phyloP scores from a whole-genome alignment of 2,113 vertebrate species.

The Prochilodus magdalenae region DNA sequence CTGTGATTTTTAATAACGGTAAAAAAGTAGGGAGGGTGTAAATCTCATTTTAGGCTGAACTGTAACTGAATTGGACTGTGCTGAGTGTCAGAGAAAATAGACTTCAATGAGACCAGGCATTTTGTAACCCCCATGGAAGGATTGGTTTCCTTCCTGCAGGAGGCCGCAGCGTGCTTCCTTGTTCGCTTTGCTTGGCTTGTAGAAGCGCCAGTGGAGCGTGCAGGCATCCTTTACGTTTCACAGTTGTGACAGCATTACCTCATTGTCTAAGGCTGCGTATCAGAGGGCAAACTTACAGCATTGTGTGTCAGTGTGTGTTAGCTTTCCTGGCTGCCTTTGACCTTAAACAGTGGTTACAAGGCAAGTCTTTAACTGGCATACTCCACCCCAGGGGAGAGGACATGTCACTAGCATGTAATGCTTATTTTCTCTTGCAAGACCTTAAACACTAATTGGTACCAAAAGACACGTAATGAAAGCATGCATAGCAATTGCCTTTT shows the following conservation, averaged over 20 bases:
- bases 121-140: background rate
- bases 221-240: background rate
- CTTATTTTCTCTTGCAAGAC: background rate
- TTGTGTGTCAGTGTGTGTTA: constrained; percentile 10
- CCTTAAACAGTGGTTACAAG: background rate
- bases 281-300: background rate
- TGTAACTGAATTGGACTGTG: background rate
- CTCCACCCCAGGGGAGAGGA: background rate
- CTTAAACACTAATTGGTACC: background rate
- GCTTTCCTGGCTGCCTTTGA: background rate
- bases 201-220: background rate
- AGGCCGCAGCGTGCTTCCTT: background rate
- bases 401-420: background rate
- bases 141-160: background rate
- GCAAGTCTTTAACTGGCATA: constrained; percentile 12
- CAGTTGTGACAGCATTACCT: constrained; percentile 40
- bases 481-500: background rate
- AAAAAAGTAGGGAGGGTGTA: no score
- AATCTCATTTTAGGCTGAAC: background rate
- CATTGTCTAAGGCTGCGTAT: constrained; percentile 25
- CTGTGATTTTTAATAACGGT: no score
- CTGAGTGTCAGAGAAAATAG: background rate
- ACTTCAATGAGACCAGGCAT: background rate
- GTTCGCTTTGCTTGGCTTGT: constrained; percentile 2
- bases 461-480: no score